These are phyloP conservation scores for Drosophila engyochracea DNA, from an alignment of 2,888 invertebrate species.

Conservation along the genomic window DNA sequence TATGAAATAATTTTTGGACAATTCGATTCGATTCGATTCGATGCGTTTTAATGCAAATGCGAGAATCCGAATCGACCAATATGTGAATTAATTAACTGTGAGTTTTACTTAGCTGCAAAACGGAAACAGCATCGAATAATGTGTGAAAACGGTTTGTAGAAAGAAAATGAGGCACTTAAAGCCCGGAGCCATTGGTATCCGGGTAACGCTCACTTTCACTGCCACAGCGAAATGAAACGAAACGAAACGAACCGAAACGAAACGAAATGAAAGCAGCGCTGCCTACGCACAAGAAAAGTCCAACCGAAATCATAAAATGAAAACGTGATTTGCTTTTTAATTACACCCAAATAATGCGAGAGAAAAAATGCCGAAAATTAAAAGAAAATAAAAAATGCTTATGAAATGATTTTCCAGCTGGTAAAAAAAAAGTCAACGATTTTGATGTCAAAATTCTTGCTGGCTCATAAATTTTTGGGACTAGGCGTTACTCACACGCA, in stretches of 20 bases:
- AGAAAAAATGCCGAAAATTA: constrained; percentile 9
- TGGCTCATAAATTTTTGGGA: constrained; percentile 46
- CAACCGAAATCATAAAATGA: constrained; percentile 45
- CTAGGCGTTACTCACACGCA: constrained; percentile 47
- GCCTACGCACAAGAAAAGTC: constrained; percentile 64
- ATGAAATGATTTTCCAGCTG: constrained; percentile 47
- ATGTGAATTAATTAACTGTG: constrained; percentile 71
- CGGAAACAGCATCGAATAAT: constrained; percentile 63
- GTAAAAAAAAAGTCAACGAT: constrained; percentile 25
- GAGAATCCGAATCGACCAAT: constrained; percentile 20
- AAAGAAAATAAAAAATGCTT: constrained; percentile 5
- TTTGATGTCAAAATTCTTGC: constrained; percentile 43
- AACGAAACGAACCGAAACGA: constrained; percentile 39
- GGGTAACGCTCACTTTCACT: constrained; percentile 66
- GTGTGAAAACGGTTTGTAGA: constrained; percentile 53
- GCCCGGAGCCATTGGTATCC: constrained; percentile 27
- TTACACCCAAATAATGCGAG: constrained; percentile 50
- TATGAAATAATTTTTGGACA: constrained; percentile 67
- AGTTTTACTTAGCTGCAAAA: constrained; percentile 44
- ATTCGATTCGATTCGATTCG: constrained; percentile 34
- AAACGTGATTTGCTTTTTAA: constrained; percentile 77
- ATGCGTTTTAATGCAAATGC: constrained; percentile 52
- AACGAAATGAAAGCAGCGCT: constrained; percentile 59
- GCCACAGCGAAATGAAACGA: constrained; percentile 33
- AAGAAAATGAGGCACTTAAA: constrained; percentile 4